Evolutionary conservation across 2,113 vertebrate genomes (phyloP).

Genomic region (Zeus faber): DNA sequence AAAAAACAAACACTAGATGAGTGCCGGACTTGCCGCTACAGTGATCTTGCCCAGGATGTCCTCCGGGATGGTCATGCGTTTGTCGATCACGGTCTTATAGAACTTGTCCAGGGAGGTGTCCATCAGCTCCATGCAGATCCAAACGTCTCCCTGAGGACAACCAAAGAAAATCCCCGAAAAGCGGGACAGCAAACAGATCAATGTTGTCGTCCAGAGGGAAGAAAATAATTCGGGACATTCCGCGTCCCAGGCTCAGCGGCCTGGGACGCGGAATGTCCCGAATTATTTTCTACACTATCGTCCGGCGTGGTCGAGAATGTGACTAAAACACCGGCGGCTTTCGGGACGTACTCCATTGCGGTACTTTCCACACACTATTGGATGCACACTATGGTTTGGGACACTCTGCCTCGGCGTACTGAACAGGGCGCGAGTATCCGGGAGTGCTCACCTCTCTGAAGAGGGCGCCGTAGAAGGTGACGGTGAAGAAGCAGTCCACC

Average conservation of each 20-base stretch:
- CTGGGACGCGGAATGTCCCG: too few relatives aligned
- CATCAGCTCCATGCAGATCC: constrained; percentile 99
- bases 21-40: constrained; percentile 81
- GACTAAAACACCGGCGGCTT: too few relatives aligned
- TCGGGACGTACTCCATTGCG: too few relatives aligned
- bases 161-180: not conserved
- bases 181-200: not conserved
- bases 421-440: too few relatives aligned
- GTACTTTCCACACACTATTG: too few relatives aligned
- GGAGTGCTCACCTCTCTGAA: constrained; percentile 90
- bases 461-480: constrained; percentile 98
- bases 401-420: too few relatives aligned
- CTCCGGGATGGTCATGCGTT: constrained; percentile 91
- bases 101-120: constrained; percentile 99
- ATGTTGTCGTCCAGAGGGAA: too few relatives aligned
- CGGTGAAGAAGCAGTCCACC: constrained; percentile 95
- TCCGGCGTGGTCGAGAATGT: too few relatives aligned
- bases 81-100: constrained; percentile 96
- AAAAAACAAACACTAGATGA: not conserved
- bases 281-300: too few relatives aligned
- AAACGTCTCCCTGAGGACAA: constrained; percentile 87
- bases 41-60: constrained; percentile 98
- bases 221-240: too few relatives aligned
- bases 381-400: too few relatives aligned
- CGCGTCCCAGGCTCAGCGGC: too few relatives aligned